phyloP scores from a whole-genome alignment of 2,113 vertebrate genomes.

The Pardalotus punctatus region DNA sequence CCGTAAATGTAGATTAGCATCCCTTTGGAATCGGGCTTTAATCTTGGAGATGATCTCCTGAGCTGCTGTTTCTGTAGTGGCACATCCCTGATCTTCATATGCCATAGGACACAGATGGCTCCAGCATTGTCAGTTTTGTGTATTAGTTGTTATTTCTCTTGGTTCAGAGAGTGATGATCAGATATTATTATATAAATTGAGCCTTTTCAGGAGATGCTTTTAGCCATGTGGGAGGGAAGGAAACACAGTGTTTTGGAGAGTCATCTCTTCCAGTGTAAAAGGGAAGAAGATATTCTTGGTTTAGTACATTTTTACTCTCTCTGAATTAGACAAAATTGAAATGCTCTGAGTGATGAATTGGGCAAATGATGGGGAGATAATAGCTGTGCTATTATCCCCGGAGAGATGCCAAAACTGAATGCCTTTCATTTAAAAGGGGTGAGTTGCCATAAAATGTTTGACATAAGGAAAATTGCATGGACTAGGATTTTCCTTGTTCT shows the following conservation, averaged over 20 bases:
- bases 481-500: neutral
- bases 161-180: neutral
- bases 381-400: neutral
- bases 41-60: neutral
- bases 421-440: neutral
- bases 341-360: neutral
- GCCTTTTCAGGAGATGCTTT: neutral
- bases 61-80: neutral
- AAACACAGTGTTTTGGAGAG: neutral
- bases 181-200: neutral
- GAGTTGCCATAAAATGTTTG: neutral
- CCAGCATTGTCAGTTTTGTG: neutral
- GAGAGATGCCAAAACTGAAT: neutral
- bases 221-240: neutral
- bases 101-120: neutral
- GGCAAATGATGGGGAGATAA: neutral
- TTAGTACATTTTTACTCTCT: neutral
- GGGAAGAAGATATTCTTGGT: neutral
- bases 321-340: constrained; percentile 3
- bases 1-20: neutral
- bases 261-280: neutral
- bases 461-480: neutral
- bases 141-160: neutral
- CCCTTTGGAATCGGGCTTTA: neutral
- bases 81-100: neutral